A percentile compares a stretch with the other conserved stretches of the same genome.
Evolutionary conservation across 2,113 vertebrate genomes (phyloP).

Genomic region (Dipodomys ordii): DNA sequence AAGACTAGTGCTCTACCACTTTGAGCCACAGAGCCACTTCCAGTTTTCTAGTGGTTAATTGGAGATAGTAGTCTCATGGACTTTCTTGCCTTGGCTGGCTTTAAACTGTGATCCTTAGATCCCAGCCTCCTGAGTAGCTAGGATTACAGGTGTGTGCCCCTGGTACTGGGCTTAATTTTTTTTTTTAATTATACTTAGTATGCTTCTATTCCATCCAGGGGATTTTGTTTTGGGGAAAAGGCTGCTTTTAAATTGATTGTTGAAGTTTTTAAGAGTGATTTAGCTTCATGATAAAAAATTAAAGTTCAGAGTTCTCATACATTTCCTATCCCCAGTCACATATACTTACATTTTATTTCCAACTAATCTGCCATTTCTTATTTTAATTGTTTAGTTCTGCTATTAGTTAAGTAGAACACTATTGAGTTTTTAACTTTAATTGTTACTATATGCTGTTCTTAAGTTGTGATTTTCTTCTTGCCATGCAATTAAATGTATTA

Average conservation of each 20-base stretch:
- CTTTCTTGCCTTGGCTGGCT: no score
- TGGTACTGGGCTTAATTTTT: not conserved
- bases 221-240: not conserved
- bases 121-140: no score
- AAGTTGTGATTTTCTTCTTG: not conserved
- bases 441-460: not conserved
- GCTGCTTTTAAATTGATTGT: not conserved
- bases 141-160: no score
- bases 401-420: not conserved
- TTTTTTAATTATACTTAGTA: not conserved
- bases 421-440: slow-evolving; percentile 18
- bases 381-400: not conserved
- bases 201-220: not conserved
- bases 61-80: no score
- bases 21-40: no score
- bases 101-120: no score
- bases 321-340: no score
- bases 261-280: not conserved
- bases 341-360: not conserved
- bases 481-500: not conserved
- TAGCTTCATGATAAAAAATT: not conserved
- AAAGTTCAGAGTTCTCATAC: not conserved
- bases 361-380: not conserved
- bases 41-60: no score
- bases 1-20: no score